Base-by-base conservation (phyloP, 2,888 invertebrate genomes). In the Listrodromus nycthemerus region DNA sequence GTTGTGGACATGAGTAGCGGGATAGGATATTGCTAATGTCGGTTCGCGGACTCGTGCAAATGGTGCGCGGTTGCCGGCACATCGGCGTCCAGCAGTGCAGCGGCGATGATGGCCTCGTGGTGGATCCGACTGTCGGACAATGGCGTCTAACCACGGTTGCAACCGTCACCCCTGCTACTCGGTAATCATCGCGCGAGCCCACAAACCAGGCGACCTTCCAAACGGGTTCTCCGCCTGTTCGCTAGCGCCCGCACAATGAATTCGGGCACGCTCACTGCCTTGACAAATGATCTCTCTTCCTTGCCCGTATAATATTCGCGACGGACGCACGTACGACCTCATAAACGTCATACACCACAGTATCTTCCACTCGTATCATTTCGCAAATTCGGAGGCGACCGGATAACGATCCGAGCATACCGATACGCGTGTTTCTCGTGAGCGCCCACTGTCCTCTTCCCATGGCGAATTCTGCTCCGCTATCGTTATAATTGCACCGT, bases 121-220 rank as follows among this genome's bases (percentile, higher is more conserved):
- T 80, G 76, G 61, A 71, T 71, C 76, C 71, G 61, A 69, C 58
- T 71, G 41, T 27, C 58, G 80, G 67, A 83, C 83, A 80, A 83
- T 83, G 83, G 80, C 80, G 83, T 76, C 80, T 80, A 67, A 76
- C 80, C 80, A 74, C 78, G 76, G 71, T 61, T 71, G 71, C 71
- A 70, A 65, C 45, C 67, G 75, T 76, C 75, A 71, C 48, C 70
- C 58, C 73, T 61, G 67, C 71, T 52, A 66, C 82, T 87, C 86
- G 79, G 85, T 86, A 88, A 87, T 88, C 85, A 82, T 83, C 80
- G 82, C 81, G 80, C 76, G 82, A 85, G 79, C 84, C 79, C 77
- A 63, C 85, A 84, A 76, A 86, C 89, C 88, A 75, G 87, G 82
- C 85, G 87, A 86, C 89, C 90, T 89, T 89, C 89, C 84, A 87